Evolutionary conservation across 2,888 invertebrate genomes (phyloP).

Genomic region (Catocala fraxini): DNA sequence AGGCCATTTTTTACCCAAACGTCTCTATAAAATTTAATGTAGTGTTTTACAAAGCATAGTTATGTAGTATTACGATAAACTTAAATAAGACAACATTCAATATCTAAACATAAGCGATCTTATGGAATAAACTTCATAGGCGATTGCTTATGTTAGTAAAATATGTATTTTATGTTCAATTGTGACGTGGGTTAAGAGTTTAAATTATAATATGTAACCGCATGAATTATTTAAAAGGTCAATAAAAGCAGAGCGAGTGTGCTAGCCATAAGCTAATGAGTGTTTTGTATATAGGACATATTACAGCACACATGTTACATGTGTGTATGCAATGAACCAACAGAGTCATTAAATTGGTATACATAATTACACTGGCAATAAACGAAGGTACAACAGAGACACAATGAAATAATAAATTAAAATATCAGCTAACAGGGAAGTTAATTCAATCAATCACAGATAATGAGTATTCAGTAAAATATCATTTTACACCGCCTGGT

Average conservation of each 20-base stretch:
- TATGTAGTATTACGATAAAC: slow-evolving; percentile 35
- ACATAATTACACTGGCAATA: slow-evolving; percentile 34
- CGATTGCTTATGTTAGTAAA: too few species aligned
- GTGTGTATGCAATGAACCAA: slow-evolving; percentile 17
- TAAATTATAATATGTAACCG: too few species aligned
- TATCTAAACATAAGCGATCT: slow-evolving; percentile 1
- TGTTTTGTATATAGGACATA: slow-evolving; percentile 1
- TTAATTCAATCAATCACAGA: slow-evolving; percentile 59
- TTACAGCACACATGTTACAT: slow-evolving; percentile 3
- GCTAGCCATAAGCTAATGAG: neutral
- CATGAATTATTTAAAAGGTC: neutral
- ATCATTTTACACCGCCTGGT: slow-evolving; percentile 56
- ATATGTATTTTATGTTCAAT: too few species aligned
- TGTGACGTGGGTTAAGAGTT: too few species aligned
- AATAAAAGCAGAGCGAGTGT: neutral
- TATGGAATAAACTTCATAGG: neutral
- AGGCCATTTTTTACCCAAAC: slow-evolving; percentile 67
- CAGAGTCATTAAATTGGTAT: slow-evolving; percentile 41
- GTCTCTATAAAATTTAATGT: slow-evolving; percentile 70
- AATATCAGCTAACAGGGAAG: slow-evolving; percentile 53
- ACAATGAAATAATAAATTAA: slow-evolving; percentile 39
- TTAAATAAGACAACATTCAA: slow-evolving; percentile 17
- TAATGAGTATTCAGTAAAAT: slow-evolving; percentile 55
- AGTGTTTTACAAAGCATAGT: slow-evolving; percentile 34
- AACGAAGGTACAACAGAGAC: slow-evolving; percentile 26